Base-by-base conservation (phyloP, 1,140 invertebrate species). In the Drosophila biarmipes region DNA sequence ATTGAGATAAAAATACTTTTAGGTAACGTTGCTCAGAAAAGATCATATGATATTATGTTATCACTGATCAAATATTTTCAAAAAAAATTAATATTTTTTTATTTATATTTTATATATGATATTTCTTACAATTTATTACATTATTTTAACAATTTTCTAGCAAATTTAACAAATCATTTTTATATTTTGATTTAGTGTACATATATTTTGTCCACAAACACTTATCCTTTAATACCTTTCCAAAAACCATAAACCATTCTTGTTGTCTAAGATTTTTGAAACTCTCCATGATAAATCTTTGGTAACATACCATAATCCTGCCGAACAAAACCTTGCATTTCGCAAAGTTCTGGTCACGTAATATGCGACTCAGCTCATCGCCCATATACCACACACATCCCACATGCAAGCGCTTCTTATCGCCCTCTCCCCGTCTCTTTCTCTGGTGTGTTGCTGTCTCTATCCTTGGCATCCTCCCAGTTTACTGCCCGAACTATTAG, bases 401-500 rank as follows among this genome's bases (percentile, higher is more conserved):
- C 31, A 42, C 73, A 54, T 31, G 57, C 51, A 40, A 21, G 45
- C 52, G 46, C 45, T 49, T 49, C 43, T 68, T 72, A 78, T 74
- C 57, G 45, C 52, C 46, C 46, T 51, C 57, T 56, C 46, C 17
- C n/a, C 7, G 0, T 34, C 35, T 79, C 29, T 15, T 21, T 35
- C 55, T 19, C 27, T 46, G 68, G n/a, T 55, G 14, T 46, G 40
- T 37, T 38, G 12, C 69, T 24, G 38, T 66, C 69, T 57, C 63
- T 61, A 56, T 68, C 52, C 42, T 45, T 62, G 21, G n/a, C 17
- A 42, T 15, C 71, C 48, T 38, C 40, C 40, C 57, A 19, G 42
- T 63, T 67, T 59, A 68, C 34, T 58, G 43, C 58, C 55, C 57
- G 64, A 55, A 71, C 61, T 73, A 77, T 76, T 76, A 76, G 73